Percentiles rank a stretch among this genome's conserved stretches.
Evolutionary conservation across 2,888 invertebrate species (phyloP).

Genomic region (Coelopa pilipes): DNA sequence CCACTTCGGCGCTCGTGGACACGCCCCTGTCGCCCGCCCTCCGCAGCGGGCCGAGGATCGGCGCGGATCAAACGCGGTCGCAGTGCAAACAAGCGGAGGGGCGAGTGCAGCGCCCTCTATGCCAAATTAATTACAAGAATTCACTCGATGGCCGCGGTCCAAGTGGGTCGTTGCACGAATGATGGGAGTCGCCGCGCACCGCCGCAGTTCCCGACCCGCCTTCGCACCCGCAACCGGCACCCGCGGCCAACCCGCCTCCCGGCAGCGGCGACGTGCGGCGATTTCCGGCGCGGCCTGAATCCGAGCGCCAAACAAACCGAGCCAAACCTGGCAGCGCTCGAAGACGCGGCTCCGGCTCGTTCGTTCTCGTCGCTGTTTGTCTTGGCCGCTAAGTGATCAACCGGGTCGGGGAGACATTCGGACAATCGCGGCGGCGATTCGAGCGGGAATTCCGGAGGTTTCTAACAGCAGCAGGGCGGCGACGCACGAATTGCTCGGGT

Average conservation of each 20-base stretch:
- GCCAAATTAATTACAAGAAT: conserved; percentile 58
- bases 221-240: not conserved
- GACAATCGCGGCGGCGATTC: too few species aligned
- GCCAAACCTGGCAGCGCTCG: conserved; percentile 13
- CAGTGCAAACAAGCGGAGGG: conserved; percentile 15
- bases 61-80: conserved; percentile 11
- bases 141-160: conserved; percentile 59
- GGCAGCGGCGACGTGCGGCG: conserved; percentile 2
- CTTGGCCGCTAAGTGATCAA: too few species aligned
- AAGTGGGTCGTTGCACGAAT: conserved; percentile 53
- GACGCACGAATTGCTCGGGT: too few species aligned
- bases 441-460: too few species aligned
- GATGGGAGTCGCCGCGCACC: not conserved
- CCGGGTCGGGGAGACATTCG: too few species aligned
- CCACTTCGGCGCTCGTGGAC: too few species aligned
- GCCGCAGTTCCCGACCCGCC: not conserved
- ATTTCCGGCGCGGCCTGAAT: conserved; percentile 30
- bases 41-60: too few species aligned
- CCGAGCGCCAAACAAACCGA: not conserved
- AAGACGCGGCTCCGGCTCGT: not conserved
- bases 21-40: too few species aligned
- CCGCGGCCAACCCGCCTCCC: not conserved
- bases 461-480: too few species aligned
- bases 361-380: too few species aligned
- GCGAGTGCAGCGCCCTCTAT: conserved; percentile 23